These are phyloP conservation scores for Piezodorus guildinii DNA, from an alignment of 1,140 invertebrate genomes.

Conservation along the genomic window DNA sequence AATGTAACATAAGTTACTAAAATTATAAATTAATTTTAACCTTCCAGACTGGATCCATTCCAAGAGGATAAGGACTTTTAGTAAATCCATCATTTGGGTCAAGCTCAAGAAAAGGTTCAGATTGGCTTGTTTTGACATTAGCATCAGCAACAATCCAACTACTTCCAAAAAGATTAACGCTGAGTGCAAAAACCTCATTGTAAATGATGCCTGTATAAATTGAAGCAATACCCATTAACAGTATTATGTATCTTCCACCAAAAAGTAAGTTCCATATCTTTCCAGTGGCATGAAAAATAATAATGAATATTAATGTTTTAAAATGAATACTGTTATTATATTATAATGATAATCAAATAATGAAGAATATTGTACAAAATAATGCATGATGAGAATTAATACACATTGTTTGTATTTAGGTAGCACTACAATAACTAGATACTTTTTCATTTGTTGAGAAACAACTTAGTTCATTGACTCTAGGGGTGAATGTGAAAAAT, in stretches of 20 bases:
- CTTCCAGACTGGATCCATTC: slow-evolving; percentile 49
- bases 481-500: no score
- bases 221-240: slow-evolving; percentile 55
- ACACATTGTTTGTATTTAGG: no score
- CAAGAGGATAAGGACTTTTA: slow-evolving; percentile 44
- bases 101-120: slow-evolving; percentile 31
- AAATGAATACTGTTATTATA: no score
- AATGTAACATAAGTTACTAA: no score
- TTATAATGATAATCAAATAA: no score
- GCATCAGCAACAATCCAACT: slow-evolving; percentile 49
- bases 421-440: no score
- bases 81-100: slow-evolving; percentile 31
- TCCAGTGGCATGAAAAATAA: not conserved
- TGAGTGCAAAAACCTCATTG: slow-evolving; percentile 74
- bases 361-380: no score
- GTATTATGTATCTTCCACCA: slow-evolving; percentile 69
- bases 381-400: no score
- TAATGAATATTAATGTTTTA: no score
- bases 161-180: slow-evolving; percentile 68
- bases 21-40: not conserved
- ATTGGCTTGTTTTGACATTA: slow-evolving; percentile 32
- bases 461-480: no score
- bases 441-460: no score
- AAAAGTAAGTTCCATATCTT: slow-evolving; percentile 40
- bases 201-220: slow-evolving; percentile 57